Base-by-base conservation (phyloP, 2,888 invertebrate species). In the Aporophyla lueneburgensis region DNA sequence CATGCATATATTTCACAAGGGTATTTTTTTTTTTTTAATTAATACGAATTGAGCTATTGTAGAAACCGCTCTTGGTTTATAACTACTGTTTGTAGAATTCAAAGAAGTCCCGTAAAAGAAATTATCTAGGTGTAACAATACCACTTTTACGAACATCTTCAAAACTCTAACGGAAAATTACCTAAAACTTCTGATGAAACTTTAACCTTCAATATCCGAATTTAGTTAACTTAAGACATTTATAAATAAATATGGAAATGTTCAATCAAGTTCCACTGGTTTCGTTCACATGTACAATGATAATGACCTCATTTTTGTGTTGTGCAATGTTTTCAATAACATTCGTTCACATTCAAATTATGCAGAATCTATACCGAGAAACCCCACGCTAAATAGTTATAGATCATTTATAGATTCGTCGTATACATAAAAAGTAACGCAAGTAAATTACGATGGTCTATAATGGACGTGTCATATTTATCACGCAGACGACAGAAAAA, bases 231-330 rank as follows among this genome's bases (percentile, higher is more conserved):
- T 46, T 56, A 56, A 46, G 53, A 67, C 56, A 46, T 56, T 24
- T 58, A 46, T 68, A 67, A 54, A 51, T 77, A 72, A 54, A 51
- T 77, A 72, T 67, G 66, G 49, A 80, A 62, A 75, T 76, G 61
- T 51, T 43, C 14, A 78, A 80, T 78, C 75, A 75, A 78, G 76
- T 86, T 83, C 59, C 14, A 77, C 73, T 33, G 69, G 66, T 62
- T 70, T 77, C 51, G 56, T 77, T 79, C 54, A 75, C n/a, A 65
- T 71, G 19, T 54, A 76, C 71, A 68, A 66, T 80, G 84, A 74
- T 84, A 88, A 81, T 86, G 86, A 88, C 86, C 88, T 70, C 73
- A 80, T 66, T 86, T 70, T 86, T 70, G 2, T 58, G 61, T 81
- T 79, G 76, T 58, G 68, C 72, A 87, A 78, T 65, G 21, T 56